Evolutionary conservation across 1,140 invertebrate species (phyloP), one percentile per base, ranked within the genome.

Genomic region (Drosophila prosaltans): DNA sequence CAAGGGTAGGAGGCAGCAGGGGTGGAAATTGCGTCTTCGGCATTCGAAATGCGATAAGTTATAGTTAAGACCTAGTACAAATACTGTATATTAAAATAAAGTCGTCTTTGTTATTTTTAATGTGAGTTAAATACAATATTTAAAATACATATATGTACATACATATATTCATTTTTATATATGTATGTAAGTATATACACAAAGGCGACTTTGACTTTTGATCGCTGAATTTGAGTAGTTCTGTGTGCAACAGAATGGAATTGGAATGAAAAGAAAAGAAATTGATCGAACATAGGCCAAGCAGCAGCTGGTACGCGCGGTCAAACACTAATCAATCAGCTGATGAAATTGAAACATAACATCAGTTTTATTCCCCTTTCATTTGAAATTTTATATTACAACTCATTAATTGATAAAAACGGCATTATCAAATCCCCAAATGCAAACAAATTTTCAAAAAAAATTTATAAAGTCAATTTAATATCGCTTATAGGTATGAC

Each of bases 21-120:
- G 21, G 43, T 21, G 24, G 59, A 68, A 84, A 81, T 64, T 86
- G 72, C 78, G 78, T 76, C 79, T 81, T 70, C 54, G 43, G 51
- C 55, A 63, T 74, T 63, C 24, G 11, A 71, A 78, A 78, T 64
- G 66, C 72, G 72, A 77, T 83, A 73, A 80, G 65, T 73, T 65
- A 24, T 68, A 62, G 79, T 75, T 51, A 51, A 24, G 7, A 51
- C 45, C n/a, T 10, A 51, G n/a, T 8, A 51, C 45, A 51, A 26
- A 6, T 26, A 26, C 45, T 51, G 8, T 9, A 51, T 51, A 51
- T 51, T 51, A 16, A 51, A 51, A 51, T 51, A 24, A 26, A 51
- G 32, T 36, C 32, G 32, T 36, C 32, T 36, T 36, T 36, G 32
- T 36, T 36, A 36, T 36, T 36, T 4, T 6, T 36, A 6, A 36